Conservation (phyloP, 2,888 invertebrate genomes). For the Troides aeacus region DNA sequence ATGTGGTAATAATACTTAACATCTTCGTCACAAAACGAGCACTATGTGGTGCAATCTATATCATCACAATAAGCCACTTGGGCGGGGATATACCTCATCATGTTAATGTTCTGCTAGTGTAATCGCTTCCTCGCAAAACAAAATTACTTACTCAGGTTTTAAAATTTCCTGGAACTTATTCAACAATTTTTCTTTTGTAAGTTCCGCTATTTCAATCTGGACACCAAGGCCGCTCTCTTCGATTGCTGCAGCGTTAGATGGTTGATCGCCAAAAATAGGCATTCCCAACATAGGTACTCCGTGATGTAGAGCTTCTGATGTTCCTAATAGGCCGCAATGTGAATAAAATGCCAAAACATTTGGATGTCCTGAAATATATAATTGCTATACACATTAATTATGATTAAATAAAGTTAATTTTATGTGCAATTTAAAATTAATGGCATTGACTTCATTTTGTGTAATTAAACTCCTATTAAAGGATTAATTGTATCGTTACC, state of each 20-base stretch:
- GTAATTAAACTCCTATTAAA: too few species aligned
- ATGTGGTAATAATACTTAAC: too few species aligned
- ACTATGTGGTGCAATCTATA: too few species aligned
- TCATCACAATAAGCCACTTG: too few species aligned
- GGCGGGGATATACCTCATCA: too few species aligned
- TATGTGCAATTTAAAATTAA: too few species aligned
- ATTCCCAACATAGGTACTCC: slow-evolving; percentile 81
- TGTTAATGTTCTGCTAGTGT: too few species aligned
- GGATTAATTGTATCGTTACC: slow-evolving; percentile 57
- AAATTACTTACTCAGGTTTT: slow-evolving; percentile 67
- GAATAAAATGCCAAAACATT: slow-evolving; percentile 80
- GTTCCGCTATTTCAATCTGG: slow-evolving; percentile 60
- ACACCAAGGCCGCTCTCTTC: slow-evolving; percentile 78
- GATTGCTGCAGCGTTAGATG: slow-evolving; percentile 76
- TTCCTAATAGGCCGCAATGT: slow-evolving; percentile 81
- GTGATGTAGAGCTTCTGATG: slow-evolving; percentile 79
- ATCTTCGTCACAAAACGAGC: too few species aligned
- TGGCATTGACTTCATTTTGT: too few species aligned
- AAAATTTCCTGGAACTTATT: slow-evolving; percentile 76
- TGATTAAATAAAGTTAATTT: too few species aligned
- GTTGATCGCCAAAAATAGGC: slow-evolving; percentile 82
- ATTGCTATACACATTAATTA: not conserved
- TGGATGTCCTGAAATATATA: slow-evolving; percentile 69
- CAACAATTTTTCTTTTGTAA: slow-evolving; percentile 73
- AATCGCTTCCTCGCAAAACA: not conserved